Evolutionary conservation across 2,888 invertebrate species (phyloP), one percentile per base, ranked within the genome.

Genomic region (Blomia tropicalis): DNA sequence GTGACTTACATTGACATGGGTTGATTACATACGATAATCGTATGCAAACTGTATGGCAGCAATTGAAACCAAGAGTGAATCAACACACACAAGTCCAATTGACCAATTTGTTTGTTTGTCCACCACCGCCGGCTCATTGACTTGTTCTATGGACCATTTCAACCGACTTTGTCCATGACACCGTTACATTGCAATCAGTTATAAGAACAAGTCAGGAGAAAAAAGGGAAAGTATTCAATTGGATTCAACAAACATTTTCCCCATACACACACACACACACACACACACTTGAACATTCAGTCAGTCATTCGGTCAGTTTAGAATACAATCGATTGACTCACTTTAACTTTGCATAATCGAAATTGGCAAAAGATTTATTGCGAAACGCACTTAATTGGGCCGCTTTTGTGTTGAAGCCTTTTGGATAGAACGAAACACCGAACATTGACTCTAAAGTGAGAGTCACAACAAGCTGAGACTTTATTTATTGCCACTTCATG

Each of bases 321-420:
- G n/a, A n/a, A n/a, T n/a, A n/a, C n/a, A 14, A 41, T 17, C 51
- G 7, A 47, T n/a, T 47, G 51, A 22, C 51, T 19, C 7, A 36
- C 7, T 47, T 7, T 47, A 47, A 47, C 51, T 47, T 47, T 47
- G 51, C 51, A 47, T 47, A 47, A 47, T 47, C 51, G 51, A 47
- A 7, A 47, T n/a, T 17, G 51, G 7, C 51, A 7, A 47, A n/a
- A 47, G 51, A 47, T 47, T 47, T 47, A 47, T 47, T 47, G 51
- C 51, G 51, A n/a, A n/a, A n/a, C 51, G 27, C 51, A 47, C 51
- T 47, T 47, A 47, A 47, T 47, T 47, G 51, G 27, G 51, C 51
- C 51, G n/a, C n/a, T n/a, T 47, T 47, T 47, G 51, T 47, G 51
- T 25, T 14, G n/a, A n/a, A 14, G n/a, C 51, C 27, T 47, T 47